Conservation (phyloP, 1,140 invertebrate genomes). For the Drosophila simulans region DNA sequence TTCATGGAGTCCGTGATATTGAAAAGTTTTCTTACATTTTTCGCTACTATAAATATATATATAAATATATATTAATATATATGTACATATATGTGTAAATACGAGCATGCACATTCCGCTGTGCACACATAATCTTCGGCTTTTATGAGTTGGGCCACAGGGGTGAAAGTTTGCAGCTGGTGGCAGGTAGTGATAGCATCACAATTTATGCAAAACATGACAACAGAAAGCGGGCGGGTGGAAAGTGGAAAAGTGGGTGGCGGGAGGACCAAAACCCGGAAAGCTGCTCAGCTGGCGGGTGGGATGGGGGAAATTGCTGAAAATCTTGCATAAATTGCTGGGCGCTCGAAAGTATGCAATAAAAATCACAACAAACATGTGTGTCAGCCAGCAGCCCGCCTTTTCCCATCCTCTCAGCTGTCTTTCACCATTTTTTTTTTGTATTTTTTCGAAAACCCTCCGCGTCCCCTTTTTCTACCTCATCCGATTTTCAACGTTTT, state of each 20-base stretch:
- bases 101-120: slow-evolving; percentile 1
- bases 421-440: not conserved
- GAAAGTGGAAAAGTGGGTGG: not conserved
- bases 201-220: slow-evolving; percentile 77
- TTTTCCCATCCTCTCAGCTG: not conserved
- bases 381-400: slow-evolving; percentile 13
- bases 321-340: slow-evolving; percentile 73
- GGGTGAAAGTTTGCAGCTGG: slow-evolving; percentile 36
- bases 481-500: slow-evolving; percentile 10
- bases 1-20: slow-evolving; percentile 13
- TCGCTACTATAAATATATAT: not conserved
- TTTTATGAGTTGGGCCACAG: slow-evolving; percentile 39
- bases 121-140: slow-evolving; percentile 45
- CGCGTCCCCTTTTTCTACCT: not conserved
- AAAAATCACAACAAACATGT: slow-evolving; percentile 78
- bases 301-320: slow-evolving; percentile 38
- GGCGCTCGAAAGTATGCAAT: slow-evolving; percentile 68
- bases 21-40: slow-evolving; percentile 47
- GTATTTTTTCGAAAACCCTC: not conserved
- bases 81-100: not conserved
- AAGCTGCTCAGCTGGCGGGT: not conserved
- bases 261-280: not conserved
- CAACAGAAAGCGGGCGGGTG: slow-evolving; percentile 24
- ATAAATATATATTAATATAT: not conserved
- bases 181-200: slow-evolving; percentile 32